Base-by-base conservation (phyloP, 2,888 invertebrate species). In the Noctua janthe region DNA sequence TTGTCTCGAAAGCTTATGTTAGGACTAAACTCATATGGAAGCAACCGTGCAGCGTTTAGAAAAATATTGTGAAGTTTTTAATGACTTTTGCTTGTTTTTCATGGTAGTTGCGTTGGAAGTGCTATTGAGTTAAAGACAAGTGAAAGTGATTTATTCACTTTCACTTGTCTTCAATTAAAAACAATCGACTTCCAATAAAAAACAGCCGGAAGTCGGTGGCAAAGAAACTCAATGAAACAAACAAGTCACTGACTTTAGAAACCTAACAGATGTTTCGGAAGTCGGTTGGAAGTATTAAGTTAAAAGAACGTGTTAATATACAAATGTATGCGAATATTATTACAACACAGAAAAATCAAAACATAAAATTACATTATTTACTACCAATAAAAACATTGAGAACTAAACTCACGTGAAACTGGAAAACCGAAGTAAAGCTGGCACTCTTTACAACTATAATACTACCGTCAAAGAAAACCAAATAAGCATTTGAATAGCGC, bases 1-100 rank as follows among this genome's bases (percentile, higher is more conserved):
- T 49, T 13, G 8, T 56, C 39, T 84, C 39, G 23, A 84, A 76
- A 39, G 78, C 70, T 73, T 70, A 10, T 13, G 43, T 62, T 47
- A 62, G n/a, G 1, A 20, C 43, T 43, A 5, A 49, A 74, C 1
- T n/a, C 17, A 70, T 70, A 3, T 47, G 17, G 15, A 49, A 15
- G n/a, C 17, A 54, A 20, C 11, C 20, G 1, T 72, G 5, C 23
- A n/a, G 35, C 3, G 5, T 77, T 51, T 39, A 64, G 1, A 17
- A 71, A 39, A 4, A 5, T 3, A 29, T 23, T 47, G 39, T 35
- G 11, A 43, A 29, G 29, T 43, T 29, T 51, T 11, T 3, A 47
- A 71, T 5, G 13, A 17, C n/a, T 62, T 43, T 10, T 35, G 2
- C 11, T 64, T 49, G 23, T 15, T 35, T 23, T 13, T 17, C 15